These are phyloP conservation scores for Psittacula derbiana DNA, from an alignment of 2,797 vertebrate species.

Conservation along the genomic window DNA sequence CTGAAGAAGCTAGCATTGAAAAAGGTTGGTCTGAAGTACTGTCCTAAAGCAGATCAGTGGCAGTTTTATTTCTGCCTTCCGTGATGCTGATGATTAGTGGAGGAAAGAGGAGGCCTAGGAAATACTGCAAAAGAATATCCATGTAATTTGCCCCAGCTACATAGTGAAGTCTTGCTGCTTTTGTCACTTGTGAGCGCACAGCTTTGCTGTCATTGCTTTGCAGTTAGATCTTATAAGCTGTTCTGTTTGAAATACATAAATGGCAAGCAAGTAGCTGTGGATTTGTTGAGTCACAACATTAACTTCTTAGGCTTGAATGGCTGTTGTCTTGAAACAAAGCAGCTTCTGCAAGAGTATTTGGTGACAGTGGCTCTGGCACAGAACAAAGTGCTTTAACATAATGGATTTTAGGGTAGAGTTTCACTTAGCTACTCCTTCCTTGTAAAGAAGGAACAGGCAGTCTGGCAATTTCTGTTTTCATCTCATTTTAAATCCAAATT, in stretches of 20 bases:
- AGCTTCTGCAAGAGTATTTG: slow-evolving; percentile 25
- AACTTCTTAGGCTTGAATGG: slow-evolving; percentile 15
- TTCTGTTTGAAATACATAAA: neutral
- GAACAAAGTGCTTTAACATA: slow-evolving; percentile 16
- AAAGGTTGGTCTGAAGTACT: neutral
- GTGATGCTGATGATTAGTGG: neutral
- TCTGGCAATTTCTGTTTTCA: slow-evolving; percentile 58
- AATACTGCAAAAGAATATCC: neutral
- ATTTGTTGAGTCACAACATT: slow-evolving; percentile 11
- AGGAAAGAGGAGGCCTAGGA: neutral
- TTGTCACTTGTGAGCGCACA: neutral
- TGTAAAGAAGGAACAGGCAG: slow-evolving; percentile 28
- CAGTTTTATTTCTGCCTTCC: neutral
- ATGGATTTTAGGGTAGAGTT: slow-evolving; percentile 32
- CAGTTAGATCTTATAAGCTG: neutral
- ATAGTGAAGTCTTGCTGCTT: neutral
- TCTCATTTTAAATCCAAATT: slow-evolving; percentile 69
- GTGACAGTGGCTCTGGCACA: slow-evolving; percentile 27
- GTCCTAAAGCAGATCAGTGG: neutral
- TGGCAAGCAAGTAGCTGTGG: slow-evolving; percentile 13
- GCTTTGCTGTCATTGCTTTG: slow-evolving; percentile 7
- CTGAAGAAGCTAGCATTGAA: neutral
- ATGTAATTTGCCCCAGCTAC: neutral
- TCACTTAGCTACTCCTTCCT: slow-evolving; percentile 8
- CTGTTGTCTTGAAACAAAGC: slow-evolving; percentile 36